Conservation (phyloP, 2,888 invertebrate species). For the Scrobipalpa costella region DNA sequence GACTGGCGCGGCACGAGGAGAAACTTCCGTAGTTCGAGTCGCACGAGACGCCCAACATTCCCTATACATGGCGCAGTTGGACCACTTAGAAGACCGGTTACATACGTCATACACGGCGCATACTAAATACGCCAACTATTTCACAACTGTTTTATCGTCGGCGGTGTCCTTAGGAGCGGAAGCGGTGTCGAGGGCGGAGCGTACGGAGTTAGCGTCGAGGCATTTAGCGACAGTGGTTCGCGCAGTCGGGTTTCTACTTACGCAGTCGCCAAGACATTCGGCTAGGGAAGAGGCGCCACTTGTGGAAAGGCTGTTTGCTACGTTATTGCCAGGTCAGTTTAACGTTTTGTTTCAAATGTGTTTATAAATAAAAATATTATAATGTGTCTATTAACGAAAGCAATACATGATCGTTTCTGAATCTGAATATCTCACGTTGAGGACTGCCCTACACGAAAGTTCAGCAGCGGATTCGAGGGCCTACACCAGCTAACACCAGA, state of each 20-base stretch:
- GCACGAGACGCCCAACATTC: conserved; percentile 77
- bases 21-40: conserved; percentile 53
- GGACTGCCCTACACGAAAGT: too few relatives aligned
- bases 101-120: conserved; percentile 47
- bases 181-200: conserved; percentile 43
- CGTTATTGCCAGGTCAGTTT: conserved; percentile 68
- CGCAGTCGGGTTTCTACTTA: conserved; percentile 74
- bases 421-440: too few relatives aligned
- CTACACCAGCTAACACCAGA: too few relatives aligned
- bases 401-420: too few relatives aligned
- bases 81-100: conserved; percentile 68
- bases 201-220: conserved; percentile 76
- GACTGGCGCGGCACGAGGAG: conserved; percentile 47
- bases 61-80: conserved; percentile 79
- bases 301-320: conserved; percentile 73
- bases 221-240: conserved; percentile 73
- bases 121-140: conserved; percentile 52
- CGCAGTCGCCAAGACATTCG: conserved; percentile 43
- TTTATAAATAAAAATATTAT: too few relatives aligned
- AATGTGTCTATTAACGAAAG: too few relatives aligned
- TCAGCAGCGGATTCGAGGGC: too few relatives aligned
- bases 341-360: too few relatives aligned
- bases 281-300: conserved; percentile 59
- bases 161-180: conserved; percentile 57
- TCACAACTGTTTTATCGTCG: conserved; percentile 62